phyloP scores from a whole-genome alignment of 2,113 vertebrate genomes.

The Gymnogyps californianus region DNA sequence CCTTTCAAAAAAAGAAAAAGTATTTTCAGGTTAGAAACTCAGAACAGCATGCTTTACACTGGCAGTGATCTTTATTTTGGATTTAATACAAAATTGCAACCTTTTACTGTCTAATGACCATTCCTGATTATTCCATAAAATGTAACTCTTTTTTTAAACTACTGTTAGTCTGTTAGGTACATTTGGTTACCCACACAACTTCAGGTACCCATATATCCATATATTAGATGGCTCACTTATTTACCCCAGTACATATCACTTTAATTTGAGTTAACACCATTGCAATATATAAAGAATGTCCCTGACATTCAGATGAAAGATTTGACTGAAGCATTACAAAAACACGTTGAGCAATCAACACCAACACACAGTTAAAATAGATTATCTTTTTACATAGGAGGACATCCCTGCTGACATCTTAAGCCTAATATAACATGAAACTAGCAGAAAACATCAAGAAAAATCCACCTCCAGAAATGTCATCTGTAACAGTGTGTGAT shows the following conservation, averaged over 20 bases:
- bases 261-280: neutral
- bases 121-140: neutral
- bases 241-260: neutral
- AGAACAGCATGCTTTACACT: neutral
- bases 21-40: neutral
- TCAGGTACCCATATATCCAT: neutral
- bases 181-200: neutral
- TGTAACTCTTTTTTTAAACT: neutral
- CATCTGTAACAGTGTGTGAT: neutral
- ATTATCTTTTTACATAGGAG: conserved; percentile 27
- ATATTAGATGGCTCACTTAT: neutral
- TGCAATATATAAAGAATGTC: conserved; percentile 4
- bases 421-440: conserved; percentile 36
- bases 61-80: neutral
- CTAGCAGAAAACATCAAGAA: conserved; percentile 42
- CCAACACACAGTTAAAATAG: conserved; percentile 39
- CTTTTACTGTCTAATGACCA: neutral
- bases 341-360: neutral
- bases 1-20: neutral
- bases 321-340: conserved; percentile 33
- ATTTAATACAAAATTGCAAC: neutral
- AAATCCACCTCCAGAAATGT: conserved; percentile 44
- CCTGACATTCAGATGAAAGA: neutral
- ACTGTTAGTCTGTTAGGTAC: neutral
- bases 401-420: conserved; percentile 16